These are phyloP conservation scores for Adineta ricciae DNA, from an alignment of 2,888 invertebrate genomes.

Conservation along the genomic window DNA sequence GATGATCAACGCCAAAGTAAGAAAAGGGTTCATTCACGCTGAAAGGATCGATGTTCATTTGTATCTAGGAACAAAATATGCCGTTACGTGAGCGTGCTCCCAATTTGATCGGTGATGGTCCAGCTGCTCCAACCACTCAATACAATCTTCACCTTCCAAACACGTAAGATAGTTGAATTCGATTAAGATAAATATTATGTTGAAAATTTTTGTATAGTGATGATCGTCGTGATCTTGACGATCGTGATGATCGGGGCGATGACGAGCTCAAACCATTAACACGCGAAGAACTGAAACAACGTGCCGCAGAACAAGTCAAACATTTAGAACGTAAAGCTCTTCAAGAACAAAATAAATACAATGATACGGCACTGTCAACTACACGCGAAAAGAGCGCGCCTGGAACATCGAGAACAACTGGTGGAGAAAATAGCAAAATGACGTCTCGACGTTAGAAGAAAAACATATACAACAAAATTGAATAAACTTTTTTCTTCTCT, in stretches of 20 bases:
- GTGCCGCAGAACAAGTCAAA: background rate
- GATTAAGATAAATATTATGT: too few relatives aligned
- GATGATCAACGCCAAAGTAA: slow-evolving; percentile 38
- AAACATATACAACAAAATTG: background rate
- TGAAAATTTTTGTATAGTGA: background rate
- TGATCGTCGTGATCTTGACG: background rate
- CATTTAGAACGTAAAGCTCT: background rate
- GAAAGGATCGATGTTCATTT: background rate
- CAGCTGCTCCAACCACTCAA: background rate
- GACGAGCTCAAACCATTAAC: background rate
- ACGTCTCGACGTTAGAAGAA: background rate
- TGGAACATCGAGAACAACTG: background rate
- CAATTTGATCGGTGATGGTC: background rate
- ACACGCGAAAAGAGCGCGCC: background rate
- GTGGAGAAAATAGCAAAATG: background rate
- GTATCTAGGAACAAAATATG: background rate
- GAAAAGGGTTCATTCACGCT: too few relatives aligned
- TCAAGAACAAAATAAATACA: background rate
- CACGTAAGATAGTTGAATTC: background rate
- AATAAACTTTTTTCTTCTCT: background rate
- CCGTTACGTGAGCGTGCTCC: background rate
- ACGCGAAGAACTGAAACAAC: background rate
- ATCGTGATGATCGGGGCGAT: background rate
- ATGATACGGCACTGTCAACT: background rate
- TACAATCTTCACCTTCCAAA: background rate